Evolutionary conservation across 2,113 vertebrate genomes (phyloP), one percentile per base, ranked within the genome.

Genomic region (Telmatochromis sp.): DNA sequence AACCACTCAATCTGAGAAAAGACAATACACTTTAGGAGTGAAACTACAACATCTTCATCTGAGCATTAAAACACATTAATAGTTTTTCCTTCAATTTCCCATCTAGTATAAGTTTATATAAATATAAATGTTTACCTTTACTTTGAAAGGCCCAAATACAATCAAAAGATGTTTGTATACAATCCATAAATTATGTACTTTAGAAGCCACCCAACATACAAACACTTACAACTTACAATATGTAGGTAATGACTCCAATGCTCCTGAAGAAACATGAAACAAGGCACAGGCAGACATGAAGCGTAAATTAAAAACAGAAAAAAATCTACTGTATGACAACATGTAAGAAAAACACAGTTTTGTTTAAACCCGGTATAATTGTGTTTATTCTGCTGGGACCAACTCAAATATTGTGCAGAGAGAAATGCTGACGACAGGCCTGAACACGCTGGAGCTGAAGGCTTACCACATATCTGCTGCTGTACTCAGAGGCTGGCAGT

Each of bases 181-280:
- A 4, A 51, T 80, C 63, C 17, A 40, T 21, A 23, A 31, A 51
- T 45, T 54, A 54, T 71, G 7, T 17, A 11, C 7, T 31, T 60
- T 19, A 83, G 26, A 78, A 50, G 71, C 23, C 19, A 83, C 7
- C 26, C 10, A 21, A n/a, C 45, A 68, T 5, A 54, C 42, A 85
- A 51, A 33, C 17, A 65, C 95, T 96, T 90, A 21, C 28, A 26
- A 93, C 94, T 95, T 88, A 97, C 97, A 98, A 91, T 65, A 97
- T 97, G 91, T 96, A 97, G 58, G 97, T 97, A 79, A 97, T 97
- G 45, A 97, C 97, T 4, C 97, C 97, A 0, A 97, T 95, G 82
- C 97, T 97, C 97, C 97, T 98, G 89, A 13, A 90, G 89, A 81
- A 87, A 23, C 68, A 86, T 86, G 11, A 85, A 26, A 87, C 5